phyloP scores from a whole-genome alignment of 2,888 invertebrate genomes.

The Megamerina dolium region DNA sequence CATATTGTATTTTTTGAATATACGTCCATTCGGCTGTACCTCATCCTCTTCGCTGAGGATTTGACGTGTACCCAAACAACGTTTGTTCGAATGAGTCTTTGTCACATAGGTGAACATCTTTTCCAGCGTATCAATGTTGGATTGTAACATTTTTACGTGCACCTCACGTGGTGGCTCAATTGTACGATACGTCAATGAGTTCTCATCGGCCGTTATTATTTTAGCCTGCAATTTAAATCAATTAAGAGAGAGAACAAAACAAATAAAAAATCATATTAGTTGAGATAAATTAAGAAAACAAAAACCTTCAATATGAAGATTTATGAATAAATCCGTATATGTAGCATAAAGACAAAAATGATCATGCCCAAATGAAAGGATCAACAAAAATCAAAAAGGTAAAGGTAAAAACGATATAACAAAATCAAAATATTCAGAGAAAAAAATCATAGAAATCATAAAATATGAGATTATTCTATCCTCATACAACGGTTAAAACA shows the following conservation, averaged over 20 bases:
- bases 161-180: conserved; percentile 63
- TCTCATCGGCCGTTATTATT: conserved; percentile 59
- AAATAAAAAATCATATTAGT: conserved; percentile 5
- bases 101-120: conserved; percentile 77
- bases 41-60: conserved; percentile 92
- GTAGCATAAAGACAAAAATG: too few relatives aligned
- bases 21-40: conserved; percentile 84
- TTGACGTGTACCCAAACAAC: conserved; percentile 83
- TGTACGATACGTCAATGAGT: conserved; percentile 67
- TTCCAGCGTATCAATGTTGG: conserved; percentile 75
- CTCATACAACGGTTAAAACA: too few relatives aligned
- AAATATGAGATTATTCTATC: too few relatives aligned
- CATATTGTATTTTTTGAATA: conserved; percentile 95
- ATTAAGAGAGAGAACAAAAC: conserved; percentile 11
- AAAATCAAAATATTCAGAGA: too few relatives aligned
- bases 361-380: too few relatives aligned
- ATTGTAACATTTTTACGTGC: conserved; percentile 67
- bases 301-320: conserved; percentile 13
- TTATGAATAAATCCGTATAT: conserved; percentile 10
- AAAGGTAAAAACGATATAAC: too few relatives aligned
- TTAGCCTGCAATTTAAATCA: conserved; percentile 61
- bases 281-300: too few relatives aligned
- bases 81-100: conserved; percentile 64
- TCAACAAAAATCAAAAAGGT: too few relatives aligned
- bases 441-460: too few relatives aligned